phyloP scores from a whole-genome alignment of 2,888 invertebrate species.

The Parelbella ahira region DNA sequence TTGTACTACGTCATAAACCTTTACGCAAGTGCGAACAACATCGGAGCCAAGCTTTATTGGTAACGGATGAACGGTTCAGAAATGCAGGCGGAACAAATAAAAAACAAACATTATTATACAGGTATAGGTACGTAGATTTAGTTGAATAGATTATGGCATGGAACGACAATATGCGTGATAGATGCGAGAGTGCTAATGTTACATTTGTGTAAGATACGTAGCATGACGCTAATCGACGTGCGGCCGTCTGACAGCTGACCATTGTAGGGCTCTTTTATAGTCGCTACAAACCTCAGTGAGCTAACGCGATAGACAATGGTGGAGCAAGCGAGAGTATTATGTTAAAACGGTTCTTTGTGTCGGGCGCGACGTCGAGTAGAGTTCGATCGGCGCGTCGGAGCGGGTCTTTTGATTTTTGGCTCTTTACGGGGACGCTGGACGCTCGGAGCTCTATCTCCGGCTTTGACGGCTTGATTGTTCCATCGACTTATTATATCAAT shows the following conservation, averaged over 20 bases:
- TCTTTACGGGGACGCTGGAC: constrained; percentile 27
- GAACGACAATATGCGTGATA: no score
- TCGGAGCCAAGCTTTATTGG: no score
- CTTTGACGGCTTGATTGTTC: constrained; percentile 71
- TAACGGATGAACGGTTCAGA: no score
- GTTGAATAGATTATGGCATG: no score
- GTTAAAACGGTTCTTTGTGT: constrained; percentile 66
- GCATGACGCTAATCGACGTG: constrained; percentile 14
- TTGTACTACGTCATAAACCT: no score
- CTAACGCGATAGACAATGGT: constrained; percentile 53
- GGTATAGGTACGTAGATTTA: no score
- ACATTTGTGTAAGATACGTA: no score
- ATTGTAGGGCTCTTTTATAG: constrained; percentile 37
- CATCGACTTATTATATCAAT: constrained; percentile 77
- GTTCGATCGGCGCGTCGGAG: constrained; percentile 35
- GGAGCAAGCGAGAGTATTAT: constrained; percentile 49
- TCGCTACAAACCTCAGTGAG: constrained; percentile 40
- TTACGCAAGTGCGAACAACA: no score
- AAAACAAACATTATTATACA: no score
- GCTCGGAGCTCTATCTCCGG: constrained; percentile 40
- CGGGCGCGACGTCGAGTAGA: constrained; percentile 46
- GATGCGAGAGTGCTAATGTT: no score
- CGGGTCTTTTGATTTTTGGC: constrained; percentile 33
- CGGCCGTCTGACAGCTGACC: constrained; percentile 36
- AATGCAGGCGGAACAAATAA: no score